Evolutionary conservation across 30 jellyfish, hydroid and myxozoan genomes (phyloP), one percentile per base, ranked within the genome.

Genomic region (Hydractinia echinata): DNA sequence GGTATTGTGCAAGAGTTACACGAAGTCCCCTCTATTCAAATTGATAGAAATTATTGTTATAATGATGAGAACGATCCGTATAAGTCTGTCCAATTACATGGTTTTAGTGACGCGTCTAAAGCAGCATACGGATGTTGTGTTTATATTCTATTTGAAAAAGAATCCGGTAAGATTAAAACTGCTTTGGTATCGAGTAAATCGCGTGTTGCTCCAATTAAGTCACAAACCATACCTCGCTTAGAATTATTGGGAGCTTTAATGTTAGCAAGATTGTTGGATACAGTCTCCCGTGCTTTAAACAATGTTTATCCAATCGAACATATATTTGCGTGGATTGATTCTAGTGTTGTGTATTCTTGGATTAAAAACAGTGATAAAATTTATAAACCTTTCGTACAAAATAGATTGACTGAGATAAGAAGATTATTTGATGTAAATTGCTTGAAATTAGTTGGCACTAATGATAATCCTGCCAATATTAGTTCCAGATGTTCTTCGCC

Each of bases 171-270:
- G 10, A 13, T 64, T 13, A 6, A 7, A 6, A 6, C 8, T 6
- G 10, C 9, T n/a, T 51, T 64, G 19, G 16, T 64, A 7, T 7
- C 74, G 19, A n/a, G 51, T 7, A 64, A 13, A 13, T 64, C 74
- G 39, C 19, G 74, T n/a, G 18, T 64, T 6, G 9, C 74, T 6
- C 74, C 74, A 13, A 64, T 64, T 51, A 64, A 64, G 18, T 51
- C 9, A 64, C 74, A 64, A 64, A 64, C 74, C 39, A 64, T 64
- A 64, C 74, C 74, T 13, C 19, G 74, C 19, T 51, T 64, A 6
- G 6, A 64, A 13, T 64, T 64, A 64, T n/a, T 64, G 74, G 74
- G 9, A 6, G 74, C 74, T 6, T 44, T 64, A n/a, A 13, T 13
- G 18, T 13, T 7, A 6, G 9, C 74, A n/a, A 51, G 39, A 64